Base-by-base conservation (phyloP, 2,888 invertebrate genomes). In the Cataglyphis rosenhaueri region DNA sequence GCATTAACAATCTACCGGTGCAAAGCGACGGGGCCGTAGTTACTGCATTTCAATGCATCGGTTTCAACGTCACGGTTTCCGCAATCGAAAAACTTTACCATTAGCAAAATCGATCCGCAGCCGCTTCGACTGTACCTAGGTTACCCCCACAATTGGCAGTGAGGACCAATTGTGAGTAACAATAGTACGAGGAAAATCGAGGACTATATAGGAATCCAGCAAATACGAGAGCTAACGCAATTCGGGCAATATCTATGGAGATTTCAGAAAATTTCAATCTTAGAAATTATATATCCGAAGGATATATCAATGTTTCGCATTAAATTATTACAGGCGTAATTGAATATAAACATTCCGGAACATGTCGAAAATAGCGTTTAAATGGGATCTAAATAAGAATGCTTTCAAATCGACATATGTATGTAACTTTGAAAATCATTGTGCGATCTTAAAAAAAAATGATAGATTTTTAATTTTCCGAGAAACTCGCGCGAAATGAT, bases 31-130 rank as follows among this genome's bases (percentile, higher is more conserved):
- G 35, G 38, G 10, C 35, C 18, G 15, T 35, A 35, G 78, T 70
- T 35, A 32, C 59, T 25, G 70, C 78, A 35, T 79, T 59, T 79
- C 78, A 59, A 79, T 70, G 70, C 70, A 79, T 79, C 78, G 78
- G 68, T 78, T 76, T 76, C 76, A 25, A 41, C 66, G 76, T 76
- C 76, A 76, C 66, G 57, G 32, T 44, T 79, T 70, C 70, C 70
- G 59, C 70, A 48, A 70, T 61, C 78, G 70, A 70, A 79, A 79
- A 79, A 79, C 78, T 79, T 79, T 18, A 59, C 78, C 70, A 79
- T 79, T 79, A 79, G 78, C 59, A 59, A 70, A 70, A 79, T 61
- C 78, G 78, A 79, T 79, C 57, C 44, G 12, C 52, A 12, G 21
- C 44, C 44, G 59, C 59, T 41, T 48, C 70, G 55, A 41, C n/a